Evolutionary conservation across 2,797 vertebrate species (phyloP), one percentile per base, ranked within the genome.

Genomic region (Alca torda): DNA sequence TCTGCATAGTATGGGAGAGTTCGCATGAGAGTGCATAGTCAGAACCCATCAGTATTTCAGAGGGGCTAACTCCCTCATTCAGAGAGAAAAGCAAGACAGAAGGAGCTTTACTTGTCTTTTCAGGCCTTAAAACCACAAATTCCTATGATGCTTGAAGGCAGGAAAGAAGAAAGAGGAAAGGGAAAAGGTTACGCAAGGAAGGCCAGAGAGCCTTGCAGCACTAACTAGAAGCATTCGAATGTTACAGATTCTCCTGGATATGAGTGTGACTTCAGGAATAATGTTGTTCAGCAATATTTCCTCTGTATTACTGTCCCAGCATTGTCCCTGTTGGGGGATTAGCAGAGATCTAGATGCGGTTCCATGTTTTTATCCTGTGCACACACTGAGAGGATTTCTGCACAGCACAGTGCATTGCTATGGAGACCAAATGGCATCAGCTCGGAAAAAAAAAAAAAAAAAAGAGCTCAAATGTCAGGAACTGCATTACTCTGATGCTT

Each of bases 401-500:
- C 60, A 43, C 28, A 78, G 87, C 76, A 53, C 43, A 35, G 31
- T 11, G 60, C 73, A 96, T 92, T 86, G 87, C 96, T 48, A 84
- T 92, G 96, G 96, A 93, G 89, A 92, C 89, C 81, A 65, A 69
- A 70, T 2, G 54, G 88, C 93, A 93, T 3, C 74, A 65, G 80
- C 43, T 60, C 57, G 24, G 9, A 59, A 59, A 54, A 90, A 12
- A 59, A 54, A 90, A 12, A 74, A 79, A 18, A 54, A 90, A 12
- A 70, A 73, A 50, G 54, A 84, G 67, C 61, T 69, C 25, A 15
- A 9, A 72, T 50, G 75, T 24, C 92, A 94, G 84, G 28, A 81
- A 59, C 87, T 80, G 75, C 82, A 31, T 24, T 26, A 1, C 30
- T 53, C 10, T 16, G 54, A 3, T 45, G 59, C 50, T 39, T 75